Base-by-base conservation (phyloP, 2,888 invertebrate genomes). In the Melanostoma scalare region DNA sequence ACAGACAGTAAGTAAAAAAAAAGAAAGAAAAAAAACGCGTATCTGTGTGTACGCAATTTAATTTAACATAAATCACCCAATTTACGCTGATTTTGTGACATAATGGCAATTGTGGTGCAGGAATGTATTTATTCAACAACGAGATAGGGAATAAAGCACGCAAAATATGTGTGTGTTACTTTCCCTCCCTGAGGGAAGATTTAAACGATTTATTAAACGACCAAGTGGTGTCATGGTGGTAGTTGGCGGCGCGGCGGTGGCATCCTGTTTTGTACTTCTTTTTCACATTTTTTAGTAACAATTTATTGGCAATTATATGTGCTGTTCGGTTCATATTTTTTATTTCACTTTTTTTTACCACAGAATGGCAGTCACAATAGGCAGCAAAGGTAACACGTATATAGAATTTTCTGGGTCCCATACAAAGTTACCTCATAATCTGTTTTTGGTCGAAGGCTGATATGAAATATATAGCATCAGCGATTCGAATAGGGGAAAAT, bases 51-150 rank as follows among this genome's bases (percentile, higher is more conserved):
- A 82, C 77, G 69, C 73, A 82, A 74, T 82, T 82, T 82, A 82
- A 82, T 82, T 77, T 69, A 82, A 82, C 73, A 82, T 82, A 82
- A 82, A 82, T 82, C 82, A 82, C 82, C 78, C 78, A 82, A 82
- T 82, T 82, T 82, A 60, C 78, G 77, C 78, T 82, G 82, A 82
- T 82, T 82, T 82, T 78, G 77, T 82, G 82, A 82, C 82, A 78
- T 78, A 82, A 82, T 78, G 52, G 82, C 58, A 58, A 78, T 78
- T 82, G 82, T 40, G 77, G 82, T 77, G 73, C 42, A 48, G 58
- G 65, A 56, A 69, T 67, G 58, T 65, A 82, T 73, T 69, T 73
- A 52, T 76, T 67, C 58, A 61, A 63, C 44, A 69, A 9, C 3
- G 61, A 56, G 68, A 67, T 36, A 74, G 67, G 55, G 55, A 3